Base-by-base conservation (phyloP, 2,888 invertebrate genomes). In the Athetis lepigone region DNA sequence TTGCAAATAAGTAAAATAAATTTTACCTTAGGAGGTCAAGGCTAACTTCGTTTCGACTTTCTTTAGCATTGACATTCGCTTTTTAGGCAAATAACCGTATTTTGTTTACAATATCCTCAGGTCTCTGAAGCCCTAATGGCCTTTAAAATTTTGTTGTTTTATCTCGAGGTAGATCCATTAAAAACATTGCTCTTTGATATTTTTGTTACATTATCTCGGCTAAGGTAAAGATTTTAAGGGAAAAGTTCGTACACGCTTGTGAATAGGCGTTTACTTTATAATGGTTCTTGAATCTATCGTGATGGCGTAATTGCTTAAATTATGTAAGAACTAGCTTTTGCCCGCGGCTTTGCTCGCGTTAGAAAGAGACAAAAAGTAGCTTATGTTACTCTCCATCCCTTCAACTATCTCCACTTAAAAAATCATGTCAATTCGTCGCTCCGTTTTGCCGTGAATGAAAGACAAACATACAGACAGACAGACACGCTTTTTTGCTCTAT, bases 131-230 rank as follows among this genome's bases (percentile, higher is more conserved):
- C 49, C 21, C 18, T 49, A 62, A 66, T 49, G 43, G 29, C 43
- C 49, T 49, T 62, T 43, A 29, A 70, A 70, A 42, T 13, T 61
- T 23, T 33, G 16, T 70, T 61, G 39, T 69, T 37, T 65, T 37
- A 49, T 62, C 40, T 36, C 27, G 9, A 47, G 36, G 16, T 36
- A 29, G 36, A 19, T 61, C 37, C 18, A 61, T 70, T 36, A 61
- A 21, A 43, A 49, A 47, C 23, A 23, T 19, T 9, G 9, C 6
- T 7, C 13, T 29, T 3, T 8, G 4, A 13, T 23, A 47, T 23
- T 40, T 46, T 57, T 29, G 2, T 4, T 19, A 16, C 9, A 60
- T 33, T 6, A 56, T 68, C 13, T 42, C 1, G 11, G 4, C 11
- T 43, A 42, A n/a, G 37, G 16, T 18, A 33, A 13, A 27, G n/a